Base-by-base conservation (phyloP, 2,113 vertebrate genomes). In the Glareola pratincola region DNA sequence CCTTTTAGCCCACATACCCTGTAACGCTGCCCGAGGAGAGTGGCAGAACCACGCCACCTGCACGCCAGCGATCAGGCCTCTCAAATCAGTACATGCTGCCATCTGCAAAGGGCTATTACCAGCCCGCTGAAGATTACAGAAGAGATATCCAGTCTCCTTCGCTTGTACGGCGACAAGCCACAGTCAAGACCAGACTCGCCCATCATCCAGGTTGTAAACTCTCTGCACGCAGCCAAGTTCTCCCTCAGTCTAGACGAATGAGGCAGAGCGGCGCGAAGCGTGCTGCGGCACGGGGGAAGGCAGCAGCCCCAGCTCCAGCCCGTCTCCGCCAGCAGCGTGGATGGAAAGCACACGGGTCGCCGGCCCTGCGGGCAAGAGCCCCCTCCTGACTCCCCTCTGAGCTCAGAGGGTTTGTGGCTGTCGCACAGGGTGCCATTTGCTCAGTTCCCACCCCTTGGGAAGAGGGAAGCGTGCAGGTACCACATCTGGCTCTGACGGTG, bases 161-260 rank as follows among this genome's bases (percentile, higher is more conserved):
- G 1, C 26, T 68, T 8, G 1, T 10, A 10, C 0, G 9, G 74
- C 88, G 82, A 47, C 62, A 32, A 89, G 48, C 81, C 88, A 41
- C 74, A 90, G 82, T 72, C 95, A 79, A 64, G 78, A 68, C 30
- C 74, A 68, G 67, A 73, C 90, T 94, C 3, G 18, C 85, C 81
- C 81, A 14, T 73, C n/a, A 85, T 12, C 64, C 85, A 36, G 90
- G 87, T 13, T 91, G 84, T 30, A 63, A 93, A 81, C 64, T 29
- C 85, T 23, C 22, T 14, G 78, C 88, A 59, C 0, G 1, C 36
- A 71, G 57, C 66, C 92, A 57, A 43, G 62, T 47, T 73, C 75
- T 95, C n/a, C 2, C 77, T 53, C 68, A 15, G 94, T 82, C 92
- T 79, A 87, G 96, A 73, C 84, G 8, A 3, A 30, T 3, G 20